Base-by-base conservation (phyloP, 1,140 invertebrate genomes). In the Odontomachus brunneus region DNA sequence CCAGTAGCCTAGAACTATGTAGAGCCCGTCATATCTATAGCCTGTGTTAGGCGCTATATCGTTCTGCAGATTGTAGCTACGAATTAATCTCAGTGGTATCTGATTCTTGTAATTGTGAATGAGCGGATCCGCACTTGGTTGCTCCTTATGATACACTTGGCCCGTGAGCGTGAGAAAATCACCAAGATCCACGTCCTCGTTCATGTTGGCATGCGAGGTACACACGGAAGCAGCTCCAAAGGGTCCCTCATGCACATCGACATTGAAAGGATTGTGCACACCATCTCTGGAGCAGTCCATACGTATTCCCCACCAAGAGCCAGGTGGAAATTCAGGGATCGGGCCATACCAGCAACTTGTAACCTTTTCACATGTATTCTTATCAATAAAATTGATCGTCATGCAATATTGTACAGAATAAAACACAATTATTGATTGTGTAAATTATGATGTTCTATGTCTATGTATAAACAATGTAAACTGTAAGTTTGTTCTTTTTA, bases 221-320 rank as follows among this genome's bases (percentile, higher is more conserved):
- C 93, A 94, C 12, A 94, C 81, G 0, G 94, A 94, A 0, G 90
- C 82, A 63, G 91, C 93, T 9, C 93, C 93, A 62, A 90, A 92
- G 7, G 91, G 86, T n/a, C 92, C 92, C n/a, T 92, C 87, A 19
- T 93, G 89, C 44, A 93, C 80, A 24, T 92, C 89, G 24, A 83
- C 84, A 26, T 91, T 82, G 15, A 94, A 93, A 0, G 93, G 92
- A 63, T 84, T 80, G 38, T 94, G 94, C 19, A 94, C 87, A 5
- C 80, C 74, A 53, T 93, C 91, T 15, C 91, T 89, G 0, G 93
- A 91, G 62, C 93, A 94, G 53, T 94, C 93, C 88, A 94, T 92
- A 26, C 93, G 91, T 29, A 94, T 92, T 19, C 93, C 93, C 93
- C 94, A 94, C 94, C 94, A 94, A 1, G 89, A 91, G 29, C 93